Evolutionary conservation across 2,888 invertebrate species (phyloP).

Genomic region (Agrotis segetum): DNA sequence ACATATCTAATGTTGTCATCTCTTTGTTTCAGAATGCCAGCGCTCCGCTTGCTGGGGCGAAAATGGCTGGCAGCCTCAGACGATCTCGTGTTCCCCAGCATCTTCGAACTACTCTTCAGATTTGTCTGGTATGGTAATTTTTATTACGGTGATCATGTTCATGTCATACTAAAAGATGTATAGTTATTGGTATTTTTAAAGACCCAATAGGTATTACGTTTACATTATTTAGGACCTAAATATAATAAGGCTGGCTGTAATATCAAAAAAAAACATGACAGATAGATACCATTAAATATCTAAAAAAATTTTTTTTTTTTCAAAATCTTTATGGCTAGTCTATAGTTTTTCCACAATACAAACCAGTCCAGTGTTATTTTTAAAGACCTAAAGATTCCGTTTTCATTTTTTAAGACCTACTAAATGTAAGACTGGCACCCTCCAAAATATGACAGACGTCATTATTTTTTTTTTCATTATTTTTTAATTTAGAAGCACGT

Average conservation of each 20-base stretch:
- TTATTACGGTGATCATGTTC: not conserved
- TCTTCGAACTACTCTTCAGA: conserved; percentile 94
- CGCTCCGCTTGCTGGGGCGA: conserved; percentile 96
- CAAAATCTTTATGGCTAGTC: not conserved
- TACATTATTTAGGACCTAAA: not conserved
- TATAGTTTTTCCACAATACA: not conserved
- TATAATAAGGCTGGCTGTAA: not conserved
- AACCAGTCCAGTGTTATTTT: not conserved
- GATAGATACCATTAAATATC: not conserved
- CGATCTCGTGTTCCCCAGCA: conserved; percentile 97
- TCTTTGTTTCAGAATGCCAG: conserved; percentile 94
- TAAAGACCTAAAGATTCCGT: not conserved
- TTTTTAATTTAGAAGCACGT: not conserved
- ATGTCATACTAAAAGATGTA: no score
- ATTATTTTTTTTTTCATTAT: not conserved
- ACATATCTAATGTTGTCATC: conserved; percentile 2
- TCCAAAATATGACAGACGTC: not conserved
- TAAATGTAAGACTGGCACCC: not conserved
- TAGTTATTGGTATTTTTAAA: not conserved
- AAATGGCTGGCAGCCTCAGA: conserved; percentile 98
- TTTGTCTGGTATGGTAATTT: conserved; percentile 92
- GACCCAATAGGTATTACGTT: not conserved
- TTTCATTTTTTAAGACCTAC: not conserved
- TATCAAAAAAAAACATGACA: no score
- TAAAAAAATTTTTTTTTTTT: not conserved